These are phyloP conservation scores for Philopotamus ludificatus DNA, from an alignment of 1,140 invertebrate species.

Conservation along the genomic window DNA sequence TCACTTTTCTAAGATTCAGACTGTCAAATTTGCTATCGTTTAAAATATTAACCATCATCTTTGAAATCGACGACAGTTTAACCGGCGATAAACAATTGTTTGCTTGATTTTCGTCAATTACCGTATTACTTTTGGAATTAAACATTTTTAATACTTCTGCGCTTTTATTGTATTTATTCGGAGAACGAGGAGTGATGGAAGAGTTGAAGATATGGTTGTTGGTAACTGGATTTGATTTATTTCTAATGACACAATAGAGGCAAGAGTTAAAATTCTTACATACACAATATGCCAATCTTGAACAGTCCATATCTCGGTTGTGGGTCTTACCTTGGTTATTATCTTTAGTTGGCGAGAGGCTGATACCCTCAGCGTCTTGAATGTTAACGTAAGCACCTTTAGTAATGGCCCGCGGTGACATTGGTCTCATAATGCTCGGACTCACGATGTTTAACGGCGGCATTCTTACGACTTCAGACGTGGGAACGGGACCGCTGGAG, in stretches of 20 bases:
- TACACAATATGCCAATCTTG: constrained; percentile 32
- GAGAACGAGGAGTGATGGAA: background rate
- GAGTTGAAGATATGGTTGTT: background rate
- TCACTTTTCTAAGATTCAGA: constrained; percentile 58
- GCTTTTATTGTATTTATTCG: constrained; percentile 44
- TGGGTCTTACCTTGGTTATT: constrained; percentile 60
- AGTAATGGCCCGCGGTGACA: constrained; percentile 47
- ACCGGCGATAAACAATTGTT: constrained; percentile 8
- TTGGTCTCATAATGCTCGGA: constrained; percentile 57
- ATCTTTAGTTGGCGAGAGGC: constrained; percentile 59
- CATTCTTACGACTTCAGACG: constrained; percentile 61
- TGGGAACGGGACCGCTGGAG: constrained; percentile 45
- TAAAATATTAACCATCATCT: constrained; percentile 33
- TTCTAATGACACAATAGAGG: constrained; percentile 31
- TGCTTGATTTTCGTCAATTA: background rate
- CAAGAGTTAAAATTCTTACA: constrained; percentile 36
- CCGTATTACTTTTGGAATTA: constrained; percentile 39
- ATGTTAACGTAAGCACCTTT: constrained; percentile 72
- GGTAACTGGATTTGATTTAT: constrained; percentile 16
- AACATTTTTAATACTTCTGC: constrained; percentile 55
- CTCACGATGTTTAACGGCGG: constrained; percentile 58
- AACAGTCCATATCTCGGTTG: constrained; percentile 18
- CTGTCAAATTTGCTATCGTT: constrained; percentile 43
- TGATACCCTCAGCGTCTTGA: constrained; percentile 65
- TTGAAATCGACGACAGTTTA: constrained; percentile 33